Base-by-base conservation (phyloP, 2,113 vertebrate species). In the Corythaeola cristata region DNA sequence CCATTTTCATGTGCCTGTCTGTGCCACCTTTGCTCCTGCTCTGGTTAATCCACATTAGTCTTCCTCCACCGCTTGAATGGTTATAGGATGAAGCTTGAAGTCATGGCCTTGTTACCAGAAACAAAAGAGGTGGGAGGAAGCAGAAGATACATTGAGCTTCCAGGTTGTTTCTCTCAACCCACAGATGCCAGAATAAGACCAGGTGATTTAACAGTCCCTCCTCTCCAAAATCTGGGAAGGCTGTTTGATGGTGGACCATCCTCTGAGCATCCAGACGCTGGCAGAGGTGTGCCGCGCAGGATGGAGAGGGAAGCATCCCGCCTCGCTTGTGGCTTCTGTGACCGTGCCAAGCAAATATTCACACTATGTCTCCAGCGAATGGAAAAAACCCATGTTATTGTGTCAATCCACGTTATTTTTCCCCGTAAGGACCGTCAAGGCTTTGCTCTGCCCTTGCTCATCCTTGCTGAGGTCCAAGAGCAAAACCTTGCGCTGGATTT, bases 281-380 rank as follows among this genome's bases (percentile, higher is more conserved):
- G 3, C 69, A 30, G 24, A 10, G 21, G 4, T 2, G 0, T 56
- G 44, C 18, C 23, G 20, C 0, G 0, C 0, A 0, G 47, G 33
- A 12, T 74, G 41, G 27, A 32, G 47, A 24, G 11, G 11, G 30
- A 66, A 58, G 16, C n/a, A 22, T 83, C 56, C 11, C 0, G 0
- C 20, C 26, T 32, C 2, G 1, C 8, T 76, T 62, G 11, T 1
- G 24, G 37, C n/a, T 67, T 90, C 15, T 62, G 50, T 76, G 67
- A 55, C 39, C 16, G 15, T 50, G 45, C 50, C 59, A 50, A 66
- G 55, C 35, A 64, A 37, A 73, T 74, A 50, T 23, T 66, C 47
- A 37, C 50, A 6, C 5, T 80, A 76, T 35, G 20, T 86, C 58
- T 53, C 32, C 41, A 41, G 11, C 2, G 17, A 59, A 10, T 60